Conservation (phyloP, 2,797 vertebrate genomes). For the Mus caroli region DNA sequence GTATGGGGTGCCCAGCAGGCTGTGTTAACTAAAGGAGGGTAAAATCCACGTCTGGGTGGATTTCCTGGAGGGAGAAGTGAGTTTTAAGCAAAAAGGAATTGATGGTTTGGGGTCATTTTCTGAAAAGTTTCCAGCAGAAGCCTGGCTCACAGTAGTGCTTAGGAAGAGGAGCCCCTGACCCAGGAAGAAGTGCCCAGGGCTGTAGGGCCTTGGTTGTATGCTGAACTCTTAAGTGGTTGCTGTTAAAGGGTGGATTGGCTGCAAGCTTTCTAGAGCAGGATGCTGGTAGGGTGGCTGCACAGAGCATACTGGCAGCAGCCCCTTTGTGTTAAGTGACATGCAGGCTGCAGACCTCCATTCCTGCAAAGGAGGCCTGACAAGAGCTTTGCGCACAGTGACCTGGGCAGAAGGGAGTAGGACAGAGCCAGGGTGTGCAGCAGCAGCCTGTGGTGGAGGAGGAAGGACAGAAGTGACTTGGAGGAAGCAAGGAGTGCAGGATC, state of each 20-base stretch:
- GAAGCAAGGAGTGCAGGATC: constrained; percentile 39
- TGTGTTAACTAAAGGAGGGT: background rate
- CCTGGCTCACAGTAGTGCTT: background rate
- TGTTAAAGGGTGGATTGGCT: background rate
- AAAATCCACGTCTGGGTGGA: background rate
- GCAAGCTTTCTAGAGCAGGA: background rate
- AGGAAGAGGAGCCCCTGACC: background rate
- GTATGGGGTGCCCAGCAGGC: background rate
- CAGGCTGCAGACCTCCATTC: background rate
- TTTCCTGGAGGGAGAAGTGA: constrained; percentile 31
- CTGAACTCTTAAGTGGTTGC: background rate
- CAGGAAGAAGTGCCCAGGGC: background rate
- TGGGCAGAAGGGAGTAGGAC: background rate
- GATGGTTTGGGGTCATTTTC: background rate
- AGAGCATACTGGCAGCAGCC: background rate
- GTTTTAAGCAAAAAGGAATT: background rate
- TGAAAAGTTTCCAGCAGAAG: background rate
- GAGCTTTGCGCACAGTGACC: background rate
- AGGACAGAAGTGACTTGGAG: background rate
- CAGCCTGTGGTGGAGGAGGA: constrained; percentile 31
- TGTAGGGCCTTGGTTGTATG: background rate
- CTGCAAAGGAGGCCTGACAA: background rate
- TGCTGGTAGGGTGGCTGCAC: background rate
- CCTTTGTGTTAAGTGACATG: background rate
- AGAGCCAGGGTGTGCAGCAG: background rate